These are phyloP conservation scores for Drosophila rubida DNA, from an alignment of 2,888 invertebrate species.

Conservation along the genomic window DNA sequence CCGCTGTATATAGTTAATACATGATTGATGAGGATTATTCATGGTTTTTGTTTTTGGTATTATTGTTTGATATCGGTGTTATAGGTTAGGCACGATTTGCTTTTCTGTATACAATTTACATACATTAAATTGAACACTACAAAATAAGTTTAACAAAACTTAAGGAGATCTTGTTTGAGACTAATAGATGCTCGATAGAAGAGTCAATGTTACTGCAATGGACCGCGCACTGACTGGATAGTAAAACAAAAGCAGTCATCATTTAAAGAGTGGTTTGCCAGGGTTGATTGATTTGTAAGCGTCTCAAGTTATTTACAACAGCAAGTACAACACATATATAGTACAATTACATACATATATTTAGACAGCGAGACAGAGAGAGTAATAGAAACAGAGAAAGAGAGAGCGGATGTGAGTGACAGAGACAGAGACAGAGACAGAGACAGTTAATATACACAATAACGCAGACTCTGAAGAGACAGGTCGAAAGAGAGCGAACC, in stretches of 20 bases:
- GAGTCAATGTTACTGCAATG: not conserved
- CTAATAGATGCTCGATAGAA: not conserved
- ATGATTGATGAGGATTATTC: not conserved
- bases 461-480: conserved; percentile 1
- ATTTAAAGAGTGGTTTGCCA: not conserved
- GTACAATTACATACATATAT: conserved; percentile 24
- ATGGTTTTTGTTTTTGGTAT: conserved; percentile 9
- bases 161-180: conserved; percentile 79
- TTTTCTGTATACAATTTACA: conserved; percentile 84
- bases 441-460: conserved; percentile 3
- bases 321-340: conserved; percentile 48
- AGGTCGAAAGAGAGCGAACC: conserved; percentile 18
- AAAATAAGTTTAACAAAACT: conserved; percentile 85
- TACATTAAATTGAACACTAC: conserved; percentile 85
- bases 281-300: conserved; percentile 12
- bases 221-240: not conserved
- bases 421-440: conserved; percentile 14
- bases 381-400: conserved; percentile 16
- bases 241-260: conserved; percentile 4
- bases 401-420: conserved; percentile 17
- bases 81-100: conserved; percentile 80
- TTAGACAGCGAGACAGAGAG: conserved; percentile 25
- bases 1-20: conserved; percentile 7
- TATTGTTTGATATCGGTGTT: conserved; percentile 52
- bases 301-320: conserved; percentile 44